phyloP scores from a whole-genome alignment of 2,797 vertebrate genomes.

The Acipenser transmontanus region DNA sequence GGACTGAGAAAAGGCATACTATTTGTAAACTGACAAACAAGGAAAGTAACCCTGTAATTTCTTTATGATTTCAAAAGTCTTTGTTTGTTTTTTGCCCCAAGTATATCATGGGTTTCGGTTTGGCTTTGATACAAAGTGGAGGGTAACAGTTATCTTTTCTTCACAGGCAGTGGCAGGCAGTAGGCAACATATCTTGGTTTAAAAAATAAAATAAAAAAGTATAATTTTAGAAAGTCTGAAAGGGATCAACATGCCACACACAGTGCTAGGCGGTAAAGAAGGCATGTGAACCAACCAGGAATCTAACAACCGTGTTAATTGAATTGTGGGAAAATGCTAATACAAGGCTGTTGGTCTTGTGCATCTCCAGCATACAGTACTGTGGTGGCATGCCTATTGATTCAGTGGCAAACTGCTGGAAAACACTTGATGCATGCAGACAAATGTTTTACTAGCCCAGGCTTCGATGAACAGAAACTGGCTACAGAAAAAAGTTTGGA shows the following conservation, averaged over 20 bases:
- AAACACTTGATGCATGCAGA: slow-evolving; percentile 14
- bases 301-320: slow-evolving; percentile 68
- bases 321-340: slow-evolving; percentile 73
- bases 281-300: slow-evolving; percentile 42
- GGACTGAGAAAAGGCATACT: no score
- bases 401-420: not conserved
- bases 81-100: slow-evolving; percentile 3
- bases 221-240: not conserved
- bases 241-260: slow-evolving; percentile 7
- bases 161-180: slow-evolving; percentile 3
- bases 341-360: slow-evolving; percentile 40
- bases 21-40: slow-evolving; percentile 21
- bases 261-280: slow-evolving; percentile 27
- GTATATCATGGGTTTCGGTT: not conserved
- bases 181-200: not conserved
- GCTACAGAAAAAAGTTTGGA: no score
- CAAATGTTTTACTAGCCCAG: slow-evolving; percentile 12
- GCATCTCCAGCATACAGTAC: slow-evolving; percentile 10
- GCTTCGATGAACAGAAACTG: no score
- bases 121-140: not conserved
- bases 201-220: not conserved
- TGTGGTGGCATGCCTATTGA: not conserved
- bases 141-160: slow-evolving; percentile 16
- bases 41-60: slow-evolving; percentile 25
- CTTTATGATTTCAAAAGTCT: slow-evolving; percentile 10